These are phyloP conservation scores for Spisula solida DNA, from an alignment of 2,888 invertebrate species.

Conservation along the genomic window DNA sequence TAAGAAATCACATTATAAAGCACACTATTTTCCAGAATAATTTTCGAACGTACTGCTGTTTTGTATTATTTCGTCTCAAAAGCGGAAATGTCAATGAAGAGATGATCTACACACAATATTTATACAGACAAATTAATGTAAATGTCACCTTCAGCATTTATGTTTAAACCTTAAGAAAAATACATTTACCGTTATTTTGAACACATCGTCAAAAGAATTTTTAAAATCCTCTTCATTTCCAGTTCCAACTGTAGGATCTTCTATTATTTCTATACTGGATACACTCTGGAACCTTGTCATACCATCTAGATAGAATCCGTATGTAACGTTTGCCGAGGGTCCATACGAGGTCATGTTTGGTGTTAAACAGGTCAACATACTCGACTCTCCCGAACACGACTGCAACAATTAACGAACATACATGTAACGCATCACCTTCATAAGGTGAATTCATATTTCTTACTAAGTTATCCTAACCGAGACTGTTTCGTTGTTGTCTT, in stretches of 20 bases:
- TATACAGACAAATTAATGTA: too few species aligned
- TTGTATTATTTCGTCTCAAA: not conserved
- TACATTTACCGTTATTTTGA: slow-evolving; percentile 48
- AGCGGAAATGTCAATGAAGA: too few species aligned
- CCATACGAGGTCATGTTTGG: slow-evolving; percentile 27
- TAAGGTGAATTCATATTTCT: too few species aligned
- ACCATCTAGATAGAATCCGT: slow-evolving; percentile 54
- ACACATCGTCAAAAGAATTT: slow-evolving; percentile 49
- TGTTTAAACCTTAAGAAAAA: too few species aligned
- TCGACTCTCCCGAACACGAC: not conserved
- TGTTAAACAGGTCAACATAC: slow-evolving; percentile 40
- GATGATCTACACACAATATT: too few species aligned
- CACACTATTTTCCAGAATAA: too few species aligned
- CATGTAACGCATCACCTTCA: too few species aligned
- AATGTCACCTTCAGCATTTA: too few species aligned
- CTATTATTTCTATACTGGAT: not conserved
- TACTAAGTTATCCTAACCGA: too few species aligned
- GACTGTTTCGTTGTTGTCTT: too few species aligned
- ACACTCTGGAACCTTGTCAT: slow-evolving; percentile 23
- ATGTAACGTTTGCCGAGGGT: not conserved
- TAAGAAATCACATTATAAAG: too few species aligned
- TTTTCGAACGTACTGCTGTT: too few species aligned
- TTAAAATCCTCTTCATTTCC: slow-evolving; percentile 32
- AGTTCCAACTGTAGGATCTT: slow-evolving; percentile 43
- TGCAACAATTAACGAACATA: not conserved